phyloP scores from a whole-genome alignment of 2,797 vertebrate species.

The Fundulus diaphanus region DNA sequence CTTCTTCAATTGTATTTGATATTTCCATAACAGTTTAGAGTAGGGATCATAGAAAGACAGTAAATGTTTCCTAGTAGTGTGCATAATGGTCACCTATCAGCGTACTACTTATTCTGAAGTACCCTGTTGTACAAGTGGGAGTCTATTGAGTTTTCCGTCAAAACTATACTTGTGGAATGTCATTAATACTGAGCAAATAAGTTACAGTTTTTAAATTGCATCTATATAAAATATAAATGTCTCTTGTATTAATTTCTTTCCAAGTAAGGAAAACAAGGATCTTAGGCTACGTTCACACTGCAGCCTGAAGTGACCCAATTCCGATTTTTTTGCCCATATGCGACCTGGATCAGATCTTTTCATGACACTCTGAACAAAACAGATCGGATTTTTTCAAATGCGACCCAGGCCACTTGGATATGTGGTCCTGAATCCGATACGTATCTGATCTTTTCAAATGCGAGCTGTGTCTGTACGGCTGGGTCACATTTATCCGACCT shows the following conservation, averaged over 20 bases:
- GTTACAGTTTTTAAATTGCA: background rate
- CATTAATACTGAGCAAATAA: background rate
- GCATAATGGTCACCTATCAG: background rate
- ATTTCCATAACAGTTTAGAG: background rate
- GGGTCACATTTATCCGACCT: too few species aligned
- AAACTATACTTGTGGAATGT: background rate
- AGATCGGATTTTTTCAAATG: too few species aligned
- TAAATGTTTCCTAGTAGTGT: background rate
- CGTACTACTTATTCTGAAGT: background rate
- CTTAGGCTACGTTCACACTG: too few species aligned
- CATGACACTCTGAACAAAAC: too few species aligned
- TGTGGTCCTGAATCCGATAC: too few species aligned
- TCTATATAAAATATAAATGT: background rate
- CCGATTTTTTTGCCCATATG: too few species aligned
- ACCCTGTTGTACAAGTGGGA: background rate
- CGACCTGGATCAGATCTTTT: too few species aligned
- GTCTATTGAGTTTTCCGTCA: background rate
- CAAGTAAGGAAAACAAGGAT: background rate
- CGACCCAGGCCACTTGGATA: too few species aligned
- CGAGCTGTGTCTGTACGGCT: too few species aligned
- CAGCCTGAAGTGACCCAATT: too few species aligned
- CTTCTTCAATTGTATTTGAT: background rate
- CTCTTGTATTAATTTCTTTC: background rate
- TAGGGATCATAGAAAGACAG: background rate
- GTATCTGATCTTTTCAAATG: too few species aligned